phyloP scores from a whole-genome alignment of 2,113 vertebrate species.

The Dromas ardeola region DNA sequence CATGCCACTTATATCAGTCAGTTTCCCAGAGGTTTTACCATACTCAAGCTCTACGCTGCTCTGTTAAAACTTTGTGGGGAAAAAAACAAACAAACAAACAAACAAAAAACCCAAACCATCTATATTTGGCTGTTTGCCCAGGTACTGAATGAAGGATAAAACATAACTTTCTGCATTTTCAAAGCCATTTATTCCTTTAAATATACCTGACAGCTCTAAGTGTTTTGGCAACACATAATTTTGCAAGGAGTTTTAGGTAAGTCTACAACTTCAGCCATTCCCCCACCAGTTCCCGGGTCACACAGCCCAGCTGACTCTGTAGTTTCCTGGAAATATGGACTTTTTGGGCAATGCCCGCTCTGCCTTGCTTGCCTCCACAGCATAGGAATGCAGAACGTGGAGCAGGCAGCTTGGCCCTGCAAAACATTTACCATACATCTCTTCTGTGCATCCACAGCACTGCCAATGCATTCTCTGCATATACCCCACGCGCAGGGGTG shows the following conservation, averaged over 20 bases:
- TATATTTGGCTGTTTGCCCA: not conserved
- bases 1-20: not conserved
- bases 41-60: not conserved
- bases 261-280: not conserved
- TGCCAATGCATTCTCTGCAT: not conserved
- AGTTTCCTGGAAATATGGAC: not conserved
- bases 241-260: not conserved
- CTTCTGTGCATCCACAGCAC: not conserved
- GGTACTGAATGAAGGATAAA: not conserved
- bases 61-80: not conserved
- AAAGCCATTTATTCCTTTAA: not conserved
- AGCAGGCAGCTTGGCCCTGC: not conserved
- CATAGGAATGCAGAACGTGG: not conserved
- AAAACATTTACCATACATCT: not conserved
- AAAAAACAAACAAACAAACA: not conserved
- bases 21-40: not conserved
- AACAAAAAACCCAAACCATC: not conserved
- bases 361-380: not conserved
- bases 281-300: not conserved
- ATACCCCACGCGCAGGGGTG: accelerated
- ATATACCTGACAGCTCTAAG: not conserved
- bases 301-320: not conserved
- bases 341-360: not conserved
- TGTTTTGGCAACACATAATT: not conserved
- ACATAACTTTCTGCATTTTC: not conserved